These are phyloP conservation scores for Ectropis grisescens DNA, from an alignment of 1,140 invertebrate genomes.

Conservation along the genomic window DNA sequence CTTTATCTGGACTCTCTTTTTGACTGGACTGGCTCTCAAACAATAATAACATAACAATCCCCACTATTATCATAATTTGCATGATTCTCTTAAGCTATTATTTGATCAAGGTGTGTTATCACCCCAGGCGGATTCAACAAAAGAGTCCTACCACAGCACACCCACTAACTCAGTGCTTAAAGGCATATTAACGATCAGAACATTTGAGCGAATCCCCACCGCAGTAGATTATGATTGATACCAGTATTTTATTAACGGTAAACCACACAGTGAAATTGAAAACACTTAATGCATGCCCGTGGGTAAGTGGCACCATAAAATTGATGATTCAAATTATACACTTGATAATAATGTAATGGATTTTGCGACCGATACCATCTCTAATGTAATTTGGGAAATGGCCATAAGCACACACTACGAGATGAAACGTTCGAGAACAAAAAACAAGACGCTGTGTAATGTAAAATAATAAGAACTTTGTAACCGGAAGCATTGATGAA, in stretches of 20 bases:
- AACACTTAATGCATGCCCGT: conserved; percentile 11
- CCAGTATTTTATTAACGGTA: conserved; percentile 28
- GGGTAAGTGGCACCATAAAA: conserved; percentile 8
- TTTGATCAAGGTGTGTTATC: too few species aligned
- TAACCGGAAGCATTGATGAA: conserved; percentile 4
- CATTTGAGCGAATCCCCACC: conserved; percentile 16
- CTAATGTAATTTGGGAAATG: conserved; percentile 1
- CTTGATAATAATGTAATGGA: conserved; percentile 8
- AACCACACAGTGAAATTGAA: conserved; percentile 18
- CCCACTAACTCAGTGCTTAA: too few species aligned
- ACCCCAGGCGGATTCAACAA: too few species aligned
- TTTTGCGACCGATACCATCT: conserved; percentile 3
- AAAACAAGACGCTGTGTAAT: conserved; percentile 5
- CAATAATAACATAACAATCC: too few species aligned
- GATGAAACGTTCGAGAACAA: conserved; percentile 2
- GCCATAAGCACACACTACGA: not conserved
- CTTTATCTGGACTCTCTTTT: too few species aligned
- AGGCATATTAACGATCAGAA: conserved; percentile 28
- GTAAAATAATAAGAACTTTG: conserved; percentile 2
- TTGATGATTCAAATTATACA: conserved; percentile 13
- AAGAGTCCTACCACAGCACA: too few species aligned
- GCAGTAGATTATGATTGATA: conserved; percentile 31
- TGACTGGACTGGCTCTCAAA: too few species aligned
- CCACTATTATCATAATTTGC: too few species aligned
- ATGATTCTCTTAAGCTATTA: too few species aligned